Percentiles rank a stretch among this genome's conserved stretches.
Evolutionary conservation across 2,113 vertebrate species (phyloP).

Genomic region (Zeus faber): DNA sequence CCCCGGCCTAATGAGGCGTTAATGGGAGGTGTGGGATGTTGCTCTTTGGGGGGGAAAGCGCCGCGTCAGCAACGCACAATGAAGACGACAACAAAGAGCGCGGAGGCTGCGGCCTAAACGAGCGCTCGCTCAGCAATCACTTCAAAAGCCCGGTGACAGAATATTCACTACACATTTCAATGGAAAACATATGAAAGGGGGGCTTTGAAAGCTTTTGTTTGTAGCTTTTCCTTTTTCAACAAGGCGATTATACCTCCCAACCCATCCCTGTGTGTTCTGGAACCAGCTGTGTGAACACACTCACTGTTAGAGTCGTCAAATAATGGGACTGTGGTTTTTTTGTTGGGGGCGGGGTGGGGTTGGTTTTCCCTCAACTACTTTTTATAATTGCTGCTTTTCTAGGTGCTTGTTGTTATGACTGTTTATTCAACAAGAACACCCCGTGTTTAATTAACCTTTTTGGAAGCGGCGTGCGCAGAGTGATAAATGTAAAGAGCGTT

Average conservation of each 20-base stretch:
- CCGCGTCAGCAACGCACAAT: constrained; percentile 69
- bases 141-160: constrained; percentile 62
- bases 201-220: constrained; percentile 61
- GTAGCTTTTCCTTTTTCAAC: constrained; percentile 51
- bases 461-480: no score
- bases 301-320: not conserved
- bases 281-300: constrained; percentile 9
- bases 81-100: constrained; percentile 71
- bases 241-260: constrained; percentile 42
- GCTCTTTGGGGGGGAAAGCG: constrained; percentile 58
- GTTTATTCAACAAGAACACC: constrained; percentile 5
- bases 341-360: no score
- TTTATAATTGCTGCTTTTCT: not conserved
- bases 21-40: constrained; percentile 76
- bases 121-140: constrained; percentile 68
- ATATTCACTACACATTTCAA: constrained; percentile 65
- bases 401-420: not conserved
- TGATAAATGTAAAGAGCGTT: no score
- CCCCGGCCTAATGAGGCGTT: constrained; percentile 75
- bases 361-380: constrained; percentile 6
- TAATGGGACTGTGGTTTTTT: constrained; percentile 1
- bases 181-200: constrained; percentile 61
- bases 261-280: constrained; percentile 12
- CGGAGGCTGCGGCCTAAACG: constrained; percentile 46
- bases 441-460: no score